Percentiles rank a stretch among this genome's conserved stretches.
Evolutionary conservation across 1,140 invertebrate species (phyloP).

Genomic region (Tetramorium alpestre): DNA sequence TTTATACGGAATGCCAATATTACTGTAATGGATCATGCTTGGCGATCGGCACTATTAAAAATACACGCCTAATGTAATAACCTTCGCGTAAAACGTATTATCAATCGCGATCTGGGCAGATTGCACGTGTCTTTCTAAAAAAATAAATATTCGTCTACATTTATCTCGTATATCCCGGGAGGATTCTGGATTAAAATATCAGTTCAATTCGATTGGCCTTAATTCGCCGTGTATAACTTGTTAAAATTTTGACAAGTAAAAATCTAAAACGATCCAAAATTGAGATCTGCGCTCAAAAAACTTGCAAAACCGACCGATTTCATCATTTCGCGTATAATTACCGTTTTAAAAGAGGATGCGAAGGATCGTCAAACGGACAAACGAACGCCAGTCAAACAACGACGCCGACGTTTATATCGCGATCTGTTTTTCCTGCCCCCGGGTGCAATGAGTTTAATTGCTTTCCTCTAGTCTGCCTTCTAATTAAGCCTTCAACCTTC

Average conservation of each 20-base stretch:
- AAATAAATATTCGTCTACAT: neutral
- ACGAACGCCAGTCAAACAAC: conserved; percentile 25
- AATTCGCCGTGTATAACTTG: too few species aligned
- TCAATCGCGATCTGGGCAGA: neutral
- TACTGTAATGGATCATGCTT: conserved; percentile 43
- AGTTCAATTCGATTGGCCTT: neutral
- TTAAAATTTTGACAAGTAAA: neutral
- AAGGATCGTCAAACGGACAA: conserved; percentile 20
- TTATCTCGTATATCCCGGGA: neutral
- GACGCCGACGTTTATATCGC: conserved; percentile 31
- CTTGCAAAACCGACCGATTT: neutral
- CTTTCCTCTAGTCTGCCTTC: conserved; percentile 77
- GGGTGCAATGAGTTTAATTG: conserved; percentile 76
- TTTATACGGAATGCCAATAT: conserved; percentile 35
- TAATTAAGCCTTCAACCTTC: conserved; percentile 80
- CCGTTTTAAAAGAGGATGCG: neutral
- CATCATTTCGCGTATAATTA: conserved; percentile 14
- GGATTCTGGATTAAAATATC: neutral
- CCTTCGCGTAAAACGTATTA: neutral
- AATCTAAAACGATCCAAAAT: neutral
- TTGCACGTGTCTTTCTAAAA: neutral
- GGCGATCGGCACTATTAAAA: conserved; percentile 31
- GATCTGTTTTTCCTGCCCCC: conserved; percentile 54
- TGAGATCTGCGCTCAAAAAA: neutral
- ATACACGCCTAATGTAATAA: neutral